phyloP scores from a whole-genome alignment of 2,888 invertebrate genomes.

The Harmothoe impar region DNA sequence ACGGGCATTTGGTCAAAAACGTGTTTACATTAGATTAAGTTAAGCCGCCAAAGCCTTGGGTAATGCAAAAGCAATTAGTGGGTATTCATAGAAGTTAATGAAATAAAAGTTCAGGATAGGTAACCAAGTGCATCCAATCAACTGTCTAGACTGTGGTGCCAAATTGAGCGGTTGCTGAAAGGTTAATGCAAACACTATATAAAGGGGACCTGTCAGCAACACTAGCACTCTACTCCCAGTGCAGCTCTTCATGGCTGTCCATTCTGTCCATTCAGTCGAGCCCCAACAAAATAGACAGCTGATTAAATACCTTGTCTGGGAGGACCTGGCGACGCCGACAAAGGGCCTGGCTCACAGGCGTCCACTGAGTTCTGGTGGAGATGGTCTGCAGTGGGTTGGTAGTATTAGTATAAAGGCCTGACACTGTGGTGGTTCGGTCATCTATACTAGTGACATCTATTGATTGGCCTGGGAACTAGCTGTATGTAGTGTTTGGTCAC shows the following conservation, averaged over 20 bases:
- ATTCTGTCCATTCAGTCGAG: no score
- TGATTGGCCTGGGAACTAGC: no score
- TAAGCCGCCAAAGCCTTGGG: background rate
- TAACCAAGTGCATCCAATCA: background rate
- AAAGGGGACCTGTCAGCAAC: background rate
- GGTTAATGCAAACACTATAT: slow-evolving; percentile 1
- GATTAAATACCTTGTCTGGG: no score
- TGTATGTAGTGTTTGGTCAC: no score
- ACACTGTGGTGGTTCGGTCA: no score
- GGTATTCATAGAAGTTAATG: slow-evolving; percentile 21
- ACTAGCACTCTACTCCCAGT: background rate
- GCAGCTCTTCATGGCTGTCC: background rate
- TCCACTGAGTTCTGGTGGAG: no score
- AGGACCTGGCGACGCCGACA: no score
- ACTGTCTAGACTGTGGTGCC: background rate
- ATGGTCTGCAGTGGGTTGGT: no score
- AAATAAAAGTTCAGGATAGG: slow-evolving; percentile 6
- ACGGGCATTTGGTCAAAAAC: background rate
- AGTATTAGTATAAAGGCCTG: no score
- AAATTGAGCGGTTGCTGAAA: background rate
- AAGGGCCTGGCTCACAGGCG: no score
- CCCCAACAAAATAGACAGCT: no score
- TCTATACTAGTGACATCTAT: no score
- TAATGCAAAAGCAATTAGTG: background rate
- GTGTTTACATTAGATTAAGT: background rate